Percentiles rank a stretch among this genome's conserved stretches.
These are phyloP conservation scores for Xanthorhoe designata DNA, from an alignment of 2,888 invertebrate species.

Conservation along the genomic window DNA sequence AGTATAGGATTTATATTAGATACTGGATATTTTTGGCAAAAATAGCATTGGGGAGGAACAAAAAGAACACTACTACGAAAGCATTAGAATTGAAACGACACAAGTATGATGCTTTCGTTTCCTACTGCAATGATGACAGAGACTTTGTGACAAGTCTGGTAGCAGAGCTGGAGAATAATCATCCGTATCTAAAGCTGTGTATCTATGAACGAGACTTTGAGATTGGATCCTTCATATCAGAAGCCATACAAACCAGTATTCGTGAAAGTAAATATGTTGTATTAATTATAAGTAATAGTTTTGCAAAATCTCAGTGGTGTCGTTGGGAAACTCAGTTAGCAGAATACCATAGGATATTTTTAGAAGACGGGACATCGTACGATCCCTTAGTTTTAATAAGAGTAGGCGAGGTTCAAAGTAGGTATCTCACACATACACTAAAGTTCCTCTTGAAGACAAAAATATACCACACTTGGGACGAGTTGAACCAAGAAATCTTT, in stretches of 20 bases:
- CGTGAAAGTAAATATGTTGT: slow-evolving; percentile 87
- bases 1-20: slow-evolving; percentile 79
- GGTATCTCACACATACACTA: slow-evolving; percentile 85
- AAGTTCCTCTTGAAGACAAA: slow-evolving; percentile 87
- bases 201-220: slow-evolving; percentile 89
- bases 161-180: slow-evolving; percentile 84
- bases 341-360: slow-evolving; percentile 87
- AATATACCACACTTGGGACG: slow-evolving; percentile 87
- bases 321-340: slow-evolving; percentile 89
- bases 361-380: slow-evolving; percentile 83
- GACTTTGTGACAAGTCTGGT: slow-evolving; percentile 87
- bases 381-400: slow-evolving; percentile 87
- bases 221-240: slow-evolving; percentile 87
- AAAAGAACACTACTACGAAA: slow-evolving; percentile 51
- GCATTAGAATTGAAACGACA: slow-evolving; percentile 59
- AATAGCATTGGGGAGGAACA: slow-evolving; percentile 76
- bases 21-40: slow-evolving; percentile 86
- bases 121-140: slow-evolving; percentile 86
- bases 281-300: slow-evolving; percentile 88
- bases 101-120: slow-evolving; percentile 87
- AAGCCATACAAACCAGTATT: slow-evolving; percentile 88
- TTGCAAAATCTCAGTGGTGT: slow-evolving; percentile 90
- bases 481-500: slow-evolving; percentile 71
- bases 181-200: slow-evolving; percentile 87
- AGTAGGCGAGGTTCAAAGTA: slow-evolving; percentile 84